Evolutionary conservation across 2,113 vertebrate genomes (phyloP), one percentile per base, ranked within the genome.

Genomic region (Gallinago paraguaiae): DNA sequence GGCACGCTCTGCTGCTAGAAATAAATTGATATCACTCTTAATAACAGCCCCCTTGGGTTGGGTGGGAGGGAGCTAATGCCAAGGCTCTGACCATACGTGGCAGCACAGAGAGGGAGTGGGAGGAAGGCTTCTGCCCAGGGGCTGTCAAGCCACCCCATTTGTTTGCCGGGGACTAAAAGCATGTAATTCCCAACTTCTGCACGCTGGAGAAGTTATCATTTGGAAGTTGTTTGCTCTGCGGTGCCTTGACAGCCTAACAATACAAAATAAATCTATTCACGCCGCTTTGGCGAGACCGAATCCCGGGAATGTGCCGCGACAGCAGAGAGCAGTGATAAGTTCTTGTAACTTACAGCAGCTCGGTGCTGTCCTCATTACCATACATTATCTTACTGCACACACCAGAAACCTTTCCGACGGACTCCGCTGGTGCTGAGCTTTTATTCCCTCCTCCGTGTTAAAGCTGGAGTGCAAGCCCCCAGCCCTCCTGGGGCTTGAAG

Each of bases 261-360:
- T 97, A 93, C 96, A 97, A 97, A 97, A 97, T 97, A 97, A 98
- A 98, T 97, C 97, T 95, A 92, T 97, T 98, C 97, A 97, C 5
- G 54, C 97, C 95, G 97, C 97, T 97, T 92, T 76, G 95, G 98
- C 63, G 61, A 97, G 97, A 88, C 88, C 57, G 74, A 96, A 93
- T 96, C 93, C 96, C 23, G 70, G 94, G 95, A 98, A 97, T 79
- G 92, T 80, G 97, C 95, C 74, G 92, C 94, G 85, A 94, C 93
- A 97, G 97, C 75, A 65, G 96, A 98, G 96, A 96, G 94, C 92
- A 92, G 90, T 4, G 95, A 96, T 97, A 98, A 97, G 95, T 98
- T 97, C 93, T 96, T 87, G 57, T 95, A 96, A 97, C 90, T 86
- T 94, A 88, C 90, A 97, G 97, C 88, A 33, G 37, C 89, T 93